phyloP scores from a whole-genome alignment of 1,140 invertebrate species.

The Ostrea denselamellosa region DNA sequence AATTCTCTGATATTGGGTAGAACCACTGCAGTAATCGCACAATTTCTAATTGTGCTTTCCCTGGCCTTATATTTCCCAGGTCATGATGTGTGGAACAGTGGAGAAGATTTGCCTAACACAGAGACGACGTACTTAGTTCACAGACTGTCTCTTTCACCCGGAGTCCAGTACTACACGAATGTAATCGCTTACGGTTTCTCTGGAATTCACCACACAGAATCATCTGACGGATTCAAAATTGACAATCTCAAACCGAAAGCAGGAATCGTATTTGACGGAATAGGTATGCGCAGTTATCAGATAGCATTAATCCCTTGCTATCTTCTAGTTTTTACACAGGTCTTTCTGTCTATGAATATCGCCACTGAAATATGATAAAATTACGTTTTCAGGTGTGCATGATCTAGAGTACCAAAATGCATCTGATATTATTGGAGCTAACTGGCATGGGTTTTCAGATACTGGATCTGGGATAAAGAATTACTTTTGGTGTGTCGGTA shows the following conservation, averaged over 20 bases:
- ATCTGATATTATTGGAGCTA: slow-evolving; percentile 41
- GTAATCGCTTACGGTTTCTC: slow-evolving; percentile 48
- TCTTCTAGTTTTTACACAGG: background rate
- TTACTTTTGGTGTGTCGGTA: slow-evolving; percentile 62
- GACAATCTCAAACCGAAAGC: slow-evolving; percentile 49
- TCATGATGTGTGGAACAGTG: slow-evolving; percentile 19
- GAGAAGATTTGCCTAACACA: background rate
- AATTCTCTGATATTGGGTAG: background rate
- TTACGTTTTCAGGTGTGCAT: slow-evolving; percentile 44
- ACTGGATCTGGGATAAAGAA: slow-evolving; percentile 47
- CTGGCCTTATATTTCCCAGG: background rate
- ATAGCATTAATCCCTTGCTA: background rate
- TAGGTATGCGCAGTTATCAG: slow-evolving; percentile 36
- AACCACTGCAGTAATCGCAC: background rate
- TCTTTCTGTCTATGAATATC: background rate
- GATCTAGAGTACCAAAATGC: slow-evolving; percentile 60
- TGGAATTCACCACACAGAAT: slow-evolving; percentile 43
- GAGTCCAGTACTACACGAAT: slow-evolving; percentile 47
- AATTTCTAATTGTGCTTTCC: background rate
- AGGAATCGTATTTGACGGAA: slow-evolving; percentile 59
- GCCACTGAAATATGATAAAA: too few relatives aligned
- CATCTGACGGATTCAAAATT: slow-evolving; percentile 57
- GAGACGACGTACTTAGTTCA: background rate
- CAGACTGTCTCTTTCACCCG: background rate
- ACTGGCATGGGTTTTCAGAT: slow-evolving; percentile 60